phyloP scores from a whole-genome alignment of 2,888 invertebrate species.

The Macrosoma leucophasiata region DNA sequence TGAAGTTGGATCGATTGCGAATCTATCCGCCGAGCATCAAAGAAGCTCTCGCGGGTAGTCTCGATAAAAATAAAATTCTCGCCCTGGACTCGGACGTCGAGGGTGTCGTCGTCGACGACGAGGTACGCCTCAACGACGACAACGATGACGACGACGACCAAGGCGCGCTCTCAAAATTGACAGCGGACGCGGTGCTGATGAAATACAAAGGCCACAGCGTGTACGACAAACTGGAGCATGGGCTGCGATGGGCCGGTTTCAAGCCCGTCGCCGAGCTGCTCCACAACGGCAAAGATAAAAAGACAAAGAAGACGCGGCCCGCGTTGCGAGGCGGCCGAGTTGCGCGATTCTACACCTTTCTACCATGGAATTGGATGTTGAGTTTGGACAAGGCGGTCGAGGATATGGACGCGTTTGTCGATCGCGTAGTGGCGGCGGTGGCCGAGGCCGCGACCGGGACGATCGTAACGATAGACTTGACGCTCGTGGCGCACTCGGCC shows the following conservation, averaged over 20 bases:
- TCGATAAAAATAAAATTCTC: slow-evolving; percentile 1
- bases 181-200: slow-evolving; percentile 4
- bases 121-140: neutral
- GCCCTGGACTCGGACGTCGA: slow-evolving; percentile 1
- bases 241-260: neutral
- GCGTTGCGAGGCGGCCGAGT: slow-evolving; percentile 3
- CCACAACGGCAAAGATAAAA: no score
- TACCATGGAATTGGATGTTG: slow-evolving; percentile 2
- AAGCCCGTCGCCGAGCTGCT: no score
- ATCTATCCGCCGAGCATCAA: slow-evolving; percentile 5
- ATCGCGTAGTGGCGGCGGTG: slow-evolving; percentile 2
- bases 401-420: slow-evolving; percentile 5
- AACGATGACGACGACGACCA: no score
- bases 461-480: slow-evolving; percentile 2
- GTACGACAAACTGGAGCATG: slow-evolving; percentile 2
- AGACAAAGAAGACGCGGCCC: neutral
- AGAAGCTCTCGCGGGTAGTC: slow-evolving; percentile 2
- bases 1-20: slow-evolving; percentile 2
- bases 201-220: slow-evolving; percentile 3
- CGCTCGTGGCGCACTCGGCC: slow-evolving; percentile 1
- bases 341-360: slow-evolving; percentile 3
- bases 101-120: neutral
- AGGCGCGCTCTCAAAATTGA: slow-evolving; percentile 3
- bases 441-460: slow-evolving; percentile 2
- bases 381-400: slow-evolving; percentile 4